A percentile compares a stretch with the other conserved stretches of the same genome.
phyloP scores from a whole-genome alignment of 1,140 invertebrate species.

The Drosophila truncata region DNA sequence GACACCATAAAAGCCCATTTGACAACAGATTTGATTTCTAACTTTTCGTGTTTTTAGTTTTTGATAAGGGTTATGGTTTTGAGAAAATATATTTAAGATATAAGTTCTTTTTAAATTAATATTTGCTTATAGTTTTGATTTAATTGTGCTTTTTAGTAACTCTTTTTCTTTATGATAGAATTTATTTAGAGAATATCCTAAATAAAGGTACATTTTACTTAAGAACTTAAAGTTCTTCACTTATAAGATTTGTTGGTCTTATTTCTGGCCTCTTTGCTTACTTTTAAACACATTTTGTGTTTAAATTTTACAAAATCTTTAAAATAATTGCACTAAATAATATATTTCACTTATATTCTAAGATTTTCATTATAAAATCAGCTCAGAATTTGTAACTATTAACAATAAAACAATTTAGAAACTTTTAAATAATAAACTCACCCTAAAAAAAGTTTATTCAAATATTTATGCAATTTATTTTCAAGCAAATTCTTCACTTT shows the following conservation, averaged over 20 bases:
- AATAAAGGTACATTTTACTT: no score
- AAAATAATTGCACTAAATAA: no score
- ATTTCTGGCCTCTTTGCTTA: no score
- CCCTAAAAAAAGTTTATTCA: constrained; percentile 8
- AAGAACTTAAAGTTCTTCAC: no score
- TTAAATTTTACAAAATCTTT: no score
- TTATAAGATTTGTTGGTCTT: no score
- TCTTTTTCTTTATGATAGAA: not conserved
- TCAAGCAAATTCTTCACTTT: constrained; percentile 5
- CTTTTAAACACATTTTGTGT: no score
- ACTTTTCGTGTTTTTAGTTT: constrained; percentile 9
- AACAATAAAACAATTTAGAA: not conserved
- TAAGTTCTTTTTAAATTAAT: not conserved
- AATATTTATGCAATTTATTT: not conserved
- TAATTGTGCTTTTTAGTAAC: not conserved
- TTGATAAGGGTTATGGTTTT: constrained; percentile 1
- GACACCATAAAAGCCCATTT: constrained; percentile 54
- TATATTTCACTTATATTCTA: no score
- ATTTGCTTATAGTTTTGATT: not conserved
- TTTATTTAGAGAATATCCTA: no score
- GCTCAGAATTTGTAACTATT: not conserved
- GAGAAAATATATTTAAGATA: not conserved
- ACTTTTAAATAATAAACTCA: constrained; percentile 15
- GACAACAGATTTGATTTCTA: constrained; percentile 40
- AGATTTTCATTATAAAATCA: no score